Conservation (phyloP, 35 echinoderm and acorn worm species). For the Apostichopus californicus region DNA sequence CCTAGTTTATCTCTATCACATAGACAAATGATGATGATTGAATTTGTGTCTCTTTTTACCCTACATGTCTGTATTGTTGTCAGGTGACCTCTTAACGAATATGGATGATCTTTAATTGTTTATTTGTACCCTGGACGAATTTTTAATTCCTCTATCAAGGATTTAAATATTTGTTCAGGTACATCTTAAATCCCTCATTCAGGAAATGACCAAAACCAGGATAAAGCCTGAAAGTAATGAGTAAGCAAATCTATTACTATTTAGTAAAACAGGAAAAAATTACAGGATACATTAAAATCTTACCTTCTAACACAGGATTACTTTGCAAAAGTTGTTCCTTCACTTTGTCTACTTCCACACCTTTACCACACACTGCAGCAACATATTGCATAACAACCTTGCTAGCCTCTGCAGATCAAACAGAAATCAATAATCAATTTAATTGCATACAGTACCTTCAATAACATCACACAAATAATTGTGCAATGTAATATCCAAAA, state of each 20-base stretch:
- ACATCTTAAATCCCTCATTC: not conserved
- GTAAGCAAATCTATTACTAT: not conserved
- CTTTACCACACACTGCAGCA: constrained; percentile 96
- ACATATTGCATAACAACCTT: constrained; percentile 99
- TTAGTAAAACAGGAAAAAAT: not conserved
- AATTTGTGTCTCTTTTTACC: no score
- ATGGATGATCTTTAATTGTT: not conserved
- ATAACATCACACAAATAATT: no score
- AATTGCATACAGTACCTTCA: no score
- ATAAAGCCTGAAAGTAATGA: not conserved
- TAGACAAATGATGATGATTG: no score
- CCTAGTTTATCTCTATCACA: no score
- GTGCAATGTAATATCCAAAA: no score
- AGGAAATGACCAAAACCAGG: constrained; percentile 25
- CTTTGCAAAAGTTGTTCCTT: constrained; percentile 98
- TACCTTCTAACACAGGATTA: constrained; percentile 99
- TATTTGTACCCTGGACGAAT: not conserved
- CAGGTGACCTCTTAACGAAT: no score
- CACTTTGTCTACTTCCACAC: constrained; percentile 87
- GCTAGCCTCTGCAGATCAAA: constrained; percentile 78
- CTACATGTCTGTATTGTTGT: no score
- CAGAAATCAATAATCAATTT: no score
- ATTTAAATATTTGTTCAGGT: constrained; percentile 29
- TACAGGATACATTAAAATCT: constrained; percentile 8
- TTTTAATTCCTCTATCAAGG: not conserved